Evolutionary conservation across 2,888 invertebrate genomes (phyloP).

Genomic region (Idaea biselata): DNA sequence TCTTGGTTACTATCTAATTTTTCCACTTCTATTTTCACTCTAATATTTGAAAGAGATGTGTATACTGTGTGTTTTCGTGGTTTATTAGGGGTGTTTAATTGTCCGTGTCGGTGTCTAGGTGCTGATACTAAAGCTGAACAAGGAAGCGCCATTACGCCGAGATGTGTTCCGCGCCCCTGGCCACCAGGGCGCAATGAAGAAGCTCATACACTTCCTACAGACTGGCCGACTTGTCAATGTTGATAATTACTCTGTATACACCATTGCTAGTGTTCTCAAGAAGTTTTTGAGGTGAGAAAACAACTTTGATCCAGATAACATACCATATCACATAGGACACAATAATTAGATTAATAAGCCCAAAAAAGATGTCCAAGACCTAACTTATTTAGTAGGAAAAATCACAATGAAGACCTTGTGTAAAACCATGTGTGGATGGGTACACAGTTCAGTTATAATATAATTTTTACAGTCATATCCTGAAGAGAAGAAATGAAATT

Average conservation of each 20-base stretch:
- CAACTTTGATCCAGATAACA: neutral
- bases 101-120: conserved; percentile 80
- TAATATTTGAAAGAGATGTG: neutral
- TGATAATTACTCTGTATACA: conserved; percentile 97
- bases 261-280: conserved; percentile 98
- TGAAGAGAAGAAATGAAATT: no score
- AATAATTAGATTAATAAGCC: no score
- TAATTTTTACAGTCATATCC: no score
- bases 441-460: no score
- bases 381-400: no score
- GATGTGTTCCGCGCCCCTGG: conserved; percentile 98
- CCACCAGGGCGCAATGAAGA: conserved; percentile 96
- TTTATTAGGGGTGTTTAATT: conserved; percentile 2
- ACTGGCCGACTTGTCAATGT: conserved; percentile 94
- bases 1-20: conserved; percentile 12
- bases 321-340: no score
- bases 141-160: conserved; percentile 95
- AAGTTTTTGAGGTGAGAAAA: conserved; percentile 88
- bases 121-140: conserved; percentile 94
- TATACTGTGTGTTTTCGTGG: conserved; percentile 3
- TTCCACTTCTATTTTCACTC: neutral
- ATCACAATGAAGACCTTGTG: no score
- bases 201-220: conserved; percentile 93
- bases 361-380: no score
- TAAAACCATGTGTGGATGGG: no score